Base-by-base conservation (phyloP, 1,140 invertebrate genomes). In the Diachasmimorpha longicaudata region DNA sequence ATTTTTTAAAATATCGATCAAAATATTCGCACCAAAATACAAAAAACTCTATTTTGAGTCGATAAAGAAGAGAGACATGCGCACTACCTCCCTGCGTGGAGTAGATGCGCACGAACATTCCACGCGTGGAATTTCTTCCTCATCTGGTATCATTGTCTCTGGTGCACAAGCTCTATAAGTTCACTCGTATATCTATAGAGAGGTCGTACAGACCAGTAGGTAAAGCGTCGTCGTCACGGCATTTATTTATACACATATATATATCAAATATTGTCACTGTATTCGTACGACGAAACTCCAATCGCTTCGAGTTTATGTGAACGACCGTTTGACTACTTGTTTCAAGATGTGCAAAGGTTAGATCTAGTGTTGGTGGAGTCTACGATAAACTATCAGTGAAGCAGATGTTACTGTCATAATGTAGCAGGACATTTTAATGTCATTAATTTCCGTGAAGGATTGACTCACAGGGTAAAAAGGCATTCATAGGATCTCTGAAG, bases 401-500 rank as follows among this genome's bases (percentile, higher is more conserved):
- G 74, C 69, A 46, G 69, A 55, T 70, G 70, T 63, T 63, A n/a
- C 6, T 76, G 70, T 72, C 52, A 78, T 75, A 71, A 78, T 78
- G 77, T 78, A 74, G 72, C 39, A 68, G 36, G 39, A 68, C 25
- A 19, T 16, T 52, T 70, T 16, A 52, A n/a, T 63, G 0, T n/a
- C 23, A 9, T 74, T 37, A 69, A 75, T 67, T 74, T 66, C 14
- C 73, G 37, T 48, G 66, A 31, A 58, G 72, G 16, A 81, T 81
- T 73, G 73, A 80, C 78, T 68, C 31, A 76, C 16, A 77, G 58
- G 19, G 11, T 77, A 70, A 39, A 31, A 74, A 42, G 66, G 78
- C 78, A 78, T 82, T 77, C 80, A 79, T 81, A 78, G 77, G 68
- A 75, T 78, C 72, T 78, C 72, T 44, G 13, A 55, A 76, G n/a